These are phyloP conservation scores for Pomacea canaliculata DNA, from an alignment of 2,888 invertebrate species.

Conservation along the genomic window DNA sequence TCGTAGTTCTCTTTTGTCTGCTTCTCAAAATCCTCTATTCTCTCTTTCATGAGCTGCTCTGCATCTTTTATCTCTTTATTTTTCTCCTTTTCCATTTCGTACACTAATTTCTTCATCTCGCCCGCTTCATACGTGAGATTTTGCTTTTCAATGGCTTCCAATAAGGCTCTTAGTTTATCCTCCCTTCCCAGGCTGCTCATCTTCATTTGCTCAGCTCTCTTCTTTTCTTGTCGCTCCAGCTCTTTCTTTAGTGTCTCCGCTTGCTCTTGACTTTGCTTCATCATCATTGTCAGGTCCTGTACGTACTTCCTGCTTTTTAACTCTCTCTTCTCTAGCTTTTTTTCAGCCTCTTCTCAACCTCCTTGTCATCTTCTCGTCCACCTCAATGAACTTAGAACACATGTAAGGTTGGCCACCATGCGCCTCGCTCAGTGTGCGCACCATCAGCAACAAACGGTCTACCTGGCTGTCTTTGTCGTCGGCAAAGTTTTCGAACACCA, in stretches of 20 bases:
- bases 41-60: too few species aligned
- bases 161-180: not conserved
- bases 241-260: not conserved
- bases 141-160: not conserved
- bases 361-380: conserved; percentile 8
- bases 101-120: not conserved
- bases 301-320: conserved; percentile 13
- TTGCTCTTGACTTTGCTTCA: not conserved
- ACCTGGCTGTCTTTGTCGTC: conserved; percentile 4
- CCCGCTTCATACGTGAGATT: not conserved
- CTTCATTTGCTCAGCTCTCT: not conserved
- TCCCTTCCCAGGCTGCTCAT: not conserved
- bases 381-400: conserved; percentile 1
- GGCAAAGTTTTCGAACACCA: conserved; percentile 19
- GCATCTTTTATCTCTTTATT: too few species aligned
- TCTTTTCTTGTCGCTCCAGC: conserved; percentile 3
- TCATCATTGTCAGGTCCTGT: conserved; percentile 2
- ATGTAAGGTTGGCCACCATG: conserved; percentile 8
- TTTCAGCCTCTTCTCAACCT: conserved; percentile 8
- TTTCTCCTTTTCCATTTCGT: too few species aligned
- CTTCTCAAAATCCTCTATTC: too few species aligned
- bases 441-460: conserved; percentile 3
- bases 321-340: conserved; percentile 15
- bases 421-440: not conserved
- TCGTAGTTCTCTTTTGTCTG: too few species aligned